These are phyloP conservation scores for Xenopus borealis DNA, from an alignment of 2,113 vertebrate genomes.

Conservation along the genomic window DNA sequence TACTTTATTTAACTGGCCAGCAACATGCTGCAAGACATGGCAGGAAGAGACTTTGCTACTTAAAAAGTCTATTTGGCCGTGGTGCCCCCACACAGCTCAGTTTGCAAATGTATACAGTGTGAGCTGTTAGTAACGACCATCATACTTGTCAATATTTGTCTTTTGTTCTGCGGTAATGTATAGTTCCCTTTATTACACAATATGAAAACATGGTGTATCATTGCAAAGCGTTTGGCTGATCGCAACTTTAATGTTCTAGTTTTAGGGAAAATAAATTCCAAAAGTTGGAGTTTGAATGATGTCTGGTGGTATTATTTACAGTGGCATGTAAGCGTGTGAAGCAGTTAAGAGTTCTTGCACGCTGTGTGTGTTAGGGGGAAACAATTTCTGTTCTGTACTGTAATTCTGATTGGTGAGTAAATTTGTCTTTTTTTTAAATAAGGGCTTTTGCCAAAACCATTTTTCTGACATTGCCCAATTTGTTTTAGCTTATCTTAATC, in stretches of 20 bases:
- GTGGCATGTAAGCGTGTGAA: background rate
- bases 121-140: conserved; percentile 70
- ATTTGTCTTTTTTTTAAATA: too few species aligned
- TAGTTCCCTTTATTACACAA: conserved; percentile 66
- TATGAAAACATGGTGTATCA: conserved; percentile 70
- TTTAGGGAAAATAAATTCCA: conserved; percentile 67
- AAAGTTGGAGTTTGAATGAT: conserved; percentile 53
- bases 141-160: conserved; percentile 68
- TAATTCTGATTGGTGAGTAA: too few species aligned
- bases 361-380: background rate
- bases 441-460: too few species aligned
- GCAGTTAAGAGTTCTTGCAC: background rate
- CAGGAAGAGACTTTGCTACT: background rate
- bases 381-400: too few species aligned
- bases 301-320: background rate
- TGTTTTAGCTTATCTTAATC: too few species aligned
- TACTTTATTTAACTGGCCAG: background rate
- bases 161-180: conserved; percentile 67
- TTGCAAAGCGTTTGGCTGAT: conserved; percentile 64
- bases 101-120: conserved; percentile 59
- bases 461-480: too few species aligned
- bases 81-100: background rate
- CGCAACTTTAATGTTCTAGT: conserved; percentile 61
- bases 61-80: background rate
- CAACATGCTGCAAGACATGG: background rate